Percentiles rank a stretch among this genome's conserved stretches.
Evolutionary conservation across 2,797 vertebrate genomes (phyloP).

Genomic region (Nasua narica): DNA sequence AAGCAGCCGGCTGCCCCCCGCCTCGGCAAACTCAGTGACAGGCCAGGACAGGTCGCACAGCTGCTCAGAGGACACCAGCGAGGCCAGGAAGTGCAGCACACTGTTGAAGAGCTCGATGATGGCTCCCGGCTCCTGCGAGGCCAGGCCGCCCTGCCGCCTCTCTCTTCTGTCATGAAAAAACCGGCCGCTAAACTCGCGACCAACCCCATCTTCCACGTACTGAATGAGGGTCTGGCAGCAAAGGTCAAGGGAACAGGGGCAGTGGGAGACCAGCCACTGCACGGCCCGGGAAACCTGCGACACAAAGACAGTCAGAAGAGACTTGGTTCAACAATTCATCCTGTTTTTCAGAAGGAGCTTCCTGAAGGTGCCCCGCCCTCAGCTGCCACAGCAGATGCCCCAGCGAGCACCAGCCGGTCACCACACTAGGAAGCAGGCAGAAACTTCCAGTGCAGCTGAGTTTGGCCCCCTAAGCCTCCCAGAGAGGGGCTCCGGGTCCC

Average conservation of each 20-base stretch:
- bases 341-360: background rate
- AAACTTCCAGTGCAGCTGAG: background rate
- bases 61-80: slow-evolving; percentile 85
- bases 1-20: slow-evolving; percentile 84
- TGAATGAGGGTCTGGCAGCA: slow-evolving; percentile 90
- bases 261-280: slow-evolving; percentile 89
- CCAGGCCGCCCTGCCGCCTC: slow-evolving; percentile 82
- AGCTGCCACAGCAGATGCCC: background rate
- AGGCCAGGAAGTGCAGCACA: slow-evolving; percentile 88
- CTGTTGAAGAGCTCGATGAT: slow-evolving; percentile 92
- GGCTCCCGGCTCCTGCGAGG: slow-evolving; percentile 86
- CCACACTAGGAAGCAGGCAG: background rate
- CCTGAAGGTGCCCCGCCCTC: background rate
- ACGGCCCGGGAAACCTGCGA: slow-evolving; percentile 86
- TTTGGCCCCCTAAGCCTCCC: background rate
- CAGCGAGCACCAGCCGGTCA: background rate
- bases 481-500: background rate
- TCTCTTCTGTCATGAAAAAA: slow-evolving; percentile 88
- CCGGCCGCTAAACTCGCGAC: slow-evolving; percentile 87
- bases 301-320: background rate
- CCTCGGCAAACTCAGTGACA: slow-evolving; percentile 88
- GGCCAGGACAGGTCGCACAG: slow-evolving; percentile 92
- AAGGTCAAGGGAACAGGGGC: slow-evolving; percentile 84
- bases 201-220: slow-evolving; percentile 89
- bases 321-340: rapidly evolving